Percentiles rank a stretch among this genome's conserved stretches.
phyloP scores from a whole-genome alignment of 2,113 vertebrate genomes.

The Myrmophylax atrothorax region DNA sequence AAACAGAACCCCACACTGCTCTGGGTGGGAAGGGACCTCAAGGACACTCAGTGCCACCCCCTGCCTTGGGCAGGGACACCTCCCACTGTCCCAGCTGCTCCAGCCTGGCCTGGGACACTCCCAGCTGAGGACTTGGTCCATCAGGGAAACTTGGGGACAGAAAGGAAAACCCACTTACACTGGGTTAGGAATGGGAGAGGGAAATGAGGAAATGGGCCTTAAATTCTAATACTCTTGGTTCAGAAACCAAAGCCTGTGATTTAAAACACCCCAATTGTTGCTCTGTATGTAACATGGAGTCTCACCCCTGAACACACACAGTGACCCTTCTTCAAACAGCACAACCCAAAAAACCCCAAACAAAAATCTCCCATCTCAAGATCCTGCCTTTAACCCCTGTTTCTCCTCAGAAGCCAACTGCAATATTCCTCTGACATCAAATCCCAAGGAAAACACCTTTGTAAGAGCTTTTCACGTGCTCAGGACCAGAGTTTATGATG shows the following conservation, averaged over 20 bases:
- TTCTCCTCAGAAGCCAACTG: not conserved
- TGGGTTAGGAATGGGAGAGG: not conserved
- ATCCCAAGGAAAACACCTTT: not conserved
- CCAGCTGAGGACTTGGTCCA: not conserved
- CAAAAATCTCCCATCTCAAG: not conserved
- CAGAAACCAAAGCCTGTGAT: not conserved
- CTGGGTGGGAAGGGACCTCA: not conserved
- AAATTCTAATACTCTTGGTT: not conserved
- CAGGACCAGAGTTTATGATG: not conserved
- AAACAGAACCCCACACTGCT: not conserved
- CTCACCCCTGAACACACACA: not conserved
- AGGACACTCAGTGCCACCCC: rapidly evolving
- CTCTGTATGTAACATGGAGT: rapidly evolving
- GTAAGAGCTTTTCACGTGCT: not conserved
- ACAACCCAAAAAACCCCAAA: not conserved
- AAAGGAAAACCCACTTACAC: not conserved
- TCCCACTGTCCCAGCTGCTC: not conserved
- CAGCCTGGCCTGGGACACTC: not conserved
- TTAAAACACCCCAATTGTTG: not conserved
- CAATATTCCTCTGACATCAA: not conserved
- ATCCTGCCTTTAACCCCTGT: not conserved
- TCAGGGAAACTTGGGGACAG: rapidly evolving
- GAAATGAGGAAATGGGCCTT: not conserved
- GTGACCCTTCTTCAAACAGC: not conserved
- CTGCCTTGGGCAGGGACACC: not conserved